Evolutionary conservation across 1,140 invertebrate genomes (phyloP).

Genomic region (Magallana angulata): DNA sequence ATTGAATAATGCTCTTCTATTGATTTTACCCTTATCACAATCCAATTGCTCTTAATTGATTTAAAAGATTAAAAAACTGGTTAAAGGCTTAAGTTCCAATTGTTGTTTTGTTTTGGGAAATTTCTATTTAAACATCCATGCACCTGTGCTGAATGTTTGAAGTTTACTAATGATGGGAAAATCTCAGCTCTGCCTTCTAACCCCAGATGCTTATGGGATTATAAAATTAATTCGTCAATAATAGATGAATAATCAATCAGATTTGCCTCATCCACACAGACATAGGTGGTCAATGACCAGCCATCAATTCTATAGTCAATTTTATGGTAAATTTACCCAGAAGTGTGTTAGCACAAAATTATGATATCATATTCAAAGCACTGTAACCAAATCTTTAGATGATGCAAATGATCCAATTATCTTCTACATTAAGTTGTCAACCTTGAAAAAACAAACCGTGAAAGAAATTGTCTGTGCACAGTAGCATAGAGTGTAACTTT

Average conservation of each 20-base stretch:
- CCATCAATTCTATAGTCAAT: not conserved
- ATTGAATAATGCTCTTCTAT: not conserved
- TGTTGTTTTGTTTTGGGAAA: not conserved
- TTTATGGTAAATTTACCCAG: conserved; percentile 29
- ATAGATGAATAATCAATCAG: conserved; percentile 17
- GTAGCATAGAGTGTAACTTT: not conserved
- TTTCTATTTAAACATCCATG: not conserved
- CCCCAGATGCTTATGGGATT: not conserved
- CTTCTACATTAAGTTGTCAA: not conserved
- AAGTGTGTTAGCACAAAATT: not conserved
- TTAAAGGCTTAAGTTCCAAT: not conserved
- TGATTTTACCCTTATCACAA: conserved; percentile 11
- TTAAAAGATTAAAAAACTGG: conserved; percentile 18
- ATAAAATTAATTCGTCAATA: conserved; percentile 30
- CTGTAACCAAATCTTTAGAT: not conserved
- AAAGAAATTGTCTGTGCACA: not conserved
- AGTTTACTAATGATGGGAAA: not conserved
- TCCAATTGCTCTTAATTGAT: conserved; percentile 34
- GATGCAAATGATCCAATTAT: not conserved
- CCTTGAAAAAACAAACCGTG: not conserved
- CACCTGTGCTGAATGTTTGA: not conserved
- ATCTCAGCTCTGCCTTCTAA: not conserved
- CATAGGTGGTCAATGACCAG: not conserved
- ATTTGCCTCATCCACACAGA: not conserved
- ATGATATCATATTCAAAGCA: conserved; percentile 1